Conservation (phyloP, 2,113 vertebrate genomes). For the Lutjanus erythropterus region DNA sequence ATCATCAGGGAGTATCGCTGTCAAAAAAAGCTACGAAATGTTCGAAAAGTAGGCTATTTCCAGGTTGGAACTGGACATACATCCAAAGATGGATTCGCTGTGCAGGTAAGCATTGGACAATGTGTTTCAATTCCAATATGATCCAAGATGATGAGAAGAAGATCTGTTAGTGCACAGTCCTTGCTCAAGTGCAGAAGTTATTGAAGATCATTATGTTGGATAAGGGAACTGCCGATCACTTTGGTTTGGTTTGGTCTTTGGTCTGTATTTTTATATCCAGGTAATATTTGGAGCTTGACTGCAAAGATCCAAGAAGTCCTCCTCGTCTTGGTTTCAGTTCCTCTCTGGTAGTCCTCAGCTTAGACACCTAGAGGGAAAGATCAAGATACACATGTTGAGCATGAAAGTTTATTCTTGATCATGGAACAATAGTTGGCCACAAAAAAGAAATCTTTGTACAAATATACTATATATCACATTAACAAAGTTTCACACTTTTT, state of each 20-base stretch:
- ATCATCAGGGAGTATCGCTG: constrained; percentile 89
- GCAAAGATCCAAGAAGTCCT: neutral
- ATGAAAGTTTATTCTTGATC: neutral
- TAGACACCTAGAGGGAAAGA: constrained; percentile 20
- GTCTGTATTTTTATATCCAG: neutral
- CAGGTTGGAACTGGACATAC: constrained; percentile 12
- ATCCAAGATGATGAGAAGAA: neutral
- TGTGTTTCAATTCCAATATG: neutral
- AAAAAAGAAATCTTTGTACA: too few species aligned
- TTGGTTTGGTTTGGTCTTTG: neutral
- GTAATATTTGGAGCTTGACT: neutral
- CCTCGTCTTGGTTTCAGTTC: neutral
- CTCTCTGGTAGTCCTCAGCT: neutral
- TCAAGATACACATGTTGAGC: neutral
- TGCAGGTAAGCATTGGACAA: constrained; percentile 13
- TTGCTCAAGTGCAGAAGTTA: neutral
- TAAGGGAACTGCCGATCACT: too few species aligned
- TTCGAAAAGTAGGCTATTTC: constrained; percentile 17
- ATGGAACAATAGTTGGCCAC: neutral
- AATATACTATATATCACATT: too few species aligned
- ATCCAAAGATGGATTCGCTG: constrained; percentile 18
- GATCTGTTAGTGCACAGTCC: neutral
- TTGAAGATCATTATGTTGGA: constrained; percentile 7
- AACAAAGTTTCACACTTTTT: too few species aligned
- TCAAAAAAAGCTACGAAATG: constrained; percentile 6